Evolutionary conservation across 2,888 invertebrate species (phyloP).

Genomic region (Yponomeuta cagnagella): DNA sequence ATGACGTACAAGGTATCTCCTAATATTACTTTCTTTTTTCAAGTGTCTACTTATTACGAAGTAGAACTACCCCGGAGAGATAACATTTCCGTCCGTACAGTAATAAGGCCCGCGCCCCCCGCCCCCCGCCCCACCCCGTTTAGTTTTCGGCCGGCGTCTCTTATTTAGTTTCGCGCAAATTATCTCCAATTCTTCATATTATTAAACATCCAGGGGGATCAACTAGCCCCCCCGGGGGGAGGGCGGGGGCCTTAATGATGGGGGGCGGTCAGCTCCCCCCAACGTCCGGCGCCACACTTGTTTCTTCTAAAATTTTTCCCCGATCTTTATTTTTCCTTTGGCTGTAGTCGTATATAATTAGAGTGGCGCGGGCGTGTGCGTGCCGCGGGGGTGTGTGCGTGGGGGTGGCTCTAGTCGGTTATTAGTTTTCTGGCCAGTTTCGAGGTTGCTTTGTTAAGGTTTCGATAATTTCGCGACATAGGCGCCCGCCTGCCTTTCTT

Average conservation of each 20-base stretch:
- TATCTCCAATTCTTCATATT: conserved; percentile 77
- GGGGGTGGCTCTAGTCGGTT: conserved; percentile 48
- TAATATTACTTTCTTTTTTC: conserved; percentile 22
- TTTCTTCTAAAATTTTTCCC: conserved; percentile 76
- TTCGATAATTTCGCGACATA: conserved; percentile 73
- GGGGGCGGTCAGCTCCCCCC: conserved; percentile 65
- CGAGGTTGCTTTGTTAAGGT: conserved; percentile 71
- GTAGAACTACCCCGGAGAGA: conserved; percentile 21
- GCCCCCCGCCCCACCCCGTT: conserved; percentile 50
- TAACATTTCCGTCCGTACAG: conserved; percentile 23
- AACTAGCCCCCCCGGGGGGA: conserved; percentile 47
- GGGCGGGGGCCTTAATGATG: conserved; percentile 61
- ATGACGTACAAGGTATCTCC: not conserved
- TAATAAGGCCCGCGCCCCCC: conserved; percentile 7
- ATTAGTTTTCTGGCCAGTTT: conserved; percentile 74
- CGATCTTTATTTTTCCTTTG: conserved; percentile 71
- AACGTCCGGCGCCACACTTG: conserved; percentile 58
- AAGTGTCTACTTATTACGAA: conserved; percentile 22
- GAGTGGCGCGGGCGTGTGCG: conserved; percentile 34
- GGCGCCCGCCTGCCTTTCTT: not conserved
- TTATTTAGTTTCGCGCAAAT: conserved; percentile 77
- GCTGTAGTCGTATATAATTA: conserved; percentile 73
- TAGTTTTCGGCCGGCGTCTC: conserved; percentile 73
- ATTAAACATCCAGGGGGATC: conserved; percentile 69
- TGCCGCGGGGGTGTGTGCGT: conserved; percentile 23